Percentiles rank a stretch among this genome's conserved stretches.
Evolutionary conservation across 2,888 invertebrate genomes (phyloP).

Genomic region (Gari tellinella): DNA sequence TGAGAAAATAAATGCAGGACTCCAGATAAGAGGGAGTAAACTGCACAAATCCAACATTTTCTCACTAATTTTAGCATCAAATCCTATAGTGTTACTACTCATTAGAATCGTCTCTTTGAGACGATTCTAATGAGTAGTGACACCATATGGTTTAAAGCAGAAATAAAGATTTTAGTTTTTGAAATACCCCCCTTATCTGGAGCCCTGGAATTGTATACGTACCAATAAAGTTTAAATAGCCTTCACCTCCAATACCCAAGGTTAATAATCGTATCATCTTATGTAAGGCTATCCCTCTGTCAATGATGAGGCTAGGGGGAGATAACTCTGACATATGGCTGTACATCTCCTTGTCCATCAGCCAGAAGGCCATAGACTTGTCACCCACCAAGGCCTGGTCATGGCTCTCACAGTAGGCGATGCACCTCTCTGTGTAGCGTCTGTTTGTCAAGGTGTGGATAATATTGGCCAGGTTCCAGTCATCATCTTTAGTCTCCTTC

Average conservation of each 20-base stretch:
- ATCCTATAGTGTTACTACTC: too few species aligned
- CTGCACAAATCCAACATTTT: too few species aligned
- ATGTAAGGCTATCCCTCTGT: slow-evolving; percentile 97
- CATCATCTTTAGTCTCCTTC: slow-evolving; percentile 90
- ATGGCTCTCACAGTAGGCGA: slow-evolving; percentile 99
- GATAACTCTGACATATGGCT: slow-evolving; percentile 93
- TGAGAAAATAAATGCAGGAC: too few species aligned
- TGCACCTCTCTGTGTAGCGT: slow-evolving; percentile 97
- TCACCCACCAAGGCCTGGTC: slow-evolving; percentile 94
- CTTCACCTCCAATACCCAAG: slow-evolving; percentile 97
- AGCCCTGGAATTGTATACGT: too few species aligned
- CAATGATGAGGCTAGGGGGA: slow-evolving; percentile 87
- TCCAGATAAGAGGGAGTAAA: too few species aligned
- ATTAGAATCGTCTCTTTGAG: too few species aligned
- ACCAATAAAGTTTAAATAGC: slow-evolving; percentile 99
- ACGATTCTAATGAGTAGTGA: too few species aligned
- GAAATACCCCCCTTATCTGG: too few species aligned
- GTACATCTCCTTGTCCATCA: slow-evolving; percentile 99
- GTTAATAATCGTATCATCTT: slow-evolving; percentile 98
- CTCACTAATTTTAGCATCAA: too few species aligned
- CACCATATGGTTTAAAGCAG: too few species aligned
- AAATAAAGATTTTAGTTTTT: too few species aligned
- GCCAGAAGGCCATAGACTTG: slow-evolving; percentile 99
- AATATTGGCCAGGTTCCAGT: slow-evolving; percentile 96
- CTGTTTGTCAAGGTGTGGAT: slow-evolving; percentile 97